Evolutionary conservation across 2,888 invertebrate genomes (phyloP), one percentile per base, ranked within the genome.

Genomic region (Urechis unicinctus): DNA sequence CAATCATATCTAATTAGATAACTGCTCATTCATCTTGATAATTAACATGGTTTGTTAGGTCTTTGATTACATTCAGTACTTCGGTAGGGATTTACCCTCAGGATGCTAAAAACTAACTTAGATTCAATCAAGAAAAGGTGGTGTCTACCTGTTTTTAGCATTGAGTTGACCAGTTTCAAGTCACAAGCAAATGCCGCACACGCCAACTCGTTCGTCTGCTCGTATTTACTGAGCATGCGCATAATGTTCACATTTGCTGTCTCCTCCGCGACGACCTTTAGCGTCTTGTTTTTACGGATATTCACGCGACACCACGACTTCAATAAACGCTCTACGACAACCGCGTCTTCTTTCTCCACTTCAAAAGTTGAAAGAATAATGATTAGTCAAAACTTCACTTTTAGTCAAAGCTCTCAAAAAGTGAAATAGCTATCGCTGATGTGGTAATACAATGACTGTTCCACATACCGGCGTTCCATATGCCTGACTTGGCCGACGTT

Each of bases 391-490:
- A 36, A 36, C n/a, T n/a, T n/a, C n/a, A n/a, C n/a, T n/a, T n/a
- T n/a, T n/a, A n/a, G n/a, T n/a, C n/a, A n/a, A n/a, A n/a, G n/a
- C n/a, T n/a, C n/a, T n/a, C n/a, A n/a, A n/a, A n/a, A n/a, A n/a
- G n/a, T 36, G 17, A 36, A 36, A 17, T 13, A 36, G 36, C 17
- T 17, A 36, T 36, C 17, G 36, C 36, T 36, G n/a, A n/a, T n/a
- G n/a, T n/a, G n/a, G n/a, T n/a, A n/a, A n/a, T n/a, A n/a, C n/a
- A n/a, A n/a, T n/a, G n/a, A n/a, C n/a, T n/a, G n/a, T n/a, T n/a
- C n/a, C n/a, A n/a, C n/a, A n/a, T 55, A 66, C 66, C 63, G 5
- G 68, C 68, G 51, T 56, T 61, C 68, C 68, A 68, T 1, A 68
- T 55, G 25, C 68, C 68, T 6, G 67, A 69, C 46, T 58, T 61